These are phyloP conservation scores for Cepphus grylle DNA, from an alignment of 2,113 vertebrate species.

Conservation along the genomic window DNA sequence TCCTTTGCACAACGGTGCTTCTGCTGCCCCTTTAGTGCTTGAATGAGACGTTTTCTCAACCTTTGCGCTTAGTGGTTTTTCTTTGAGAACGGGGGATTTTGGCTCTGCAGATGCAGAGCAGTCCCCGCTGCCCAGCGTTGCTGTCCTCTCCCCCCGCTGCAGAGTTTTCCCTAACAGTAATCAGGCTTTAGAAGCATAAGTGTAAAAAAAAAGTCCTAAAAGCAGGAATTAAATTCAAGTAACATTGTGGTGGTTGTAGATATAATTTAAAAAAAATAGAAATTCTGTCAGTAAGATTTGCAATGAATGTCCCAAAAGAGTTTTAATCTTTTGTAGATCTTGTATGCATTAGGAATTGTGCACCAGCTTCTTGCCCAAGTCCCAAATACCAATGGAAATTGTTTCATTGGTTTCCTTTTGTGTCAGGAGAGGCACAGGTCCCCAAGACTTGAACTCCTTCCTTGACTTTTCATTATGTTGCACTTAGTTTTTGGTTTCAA, in stretches of 20 bases:
- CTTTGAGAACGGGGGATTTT: neutral
- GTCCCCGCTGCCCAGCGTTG: neutral
- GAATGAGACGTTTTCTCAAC: neutral
- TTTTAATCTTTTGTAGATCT: neutral
- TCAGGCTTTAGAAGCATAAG: neutral
- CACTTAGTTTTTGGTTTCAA: neutral
- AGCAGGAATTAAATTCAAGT: neutral
- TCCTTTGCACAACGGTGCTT: neutral
- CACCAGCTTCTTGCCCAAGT: neutral
- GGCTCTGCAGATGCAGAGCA: rapidly evolving
- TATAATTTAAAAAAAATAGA: rapidly evolving
- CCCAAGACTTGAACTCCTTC: neutral
- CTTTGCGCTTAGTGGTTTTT: neutral
- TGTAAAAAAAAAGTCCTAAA: neutral
- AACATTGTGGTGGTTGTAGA: neutral
- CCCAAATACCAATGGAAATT: rapidly evolving
- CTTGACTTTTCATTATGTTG: neutral
- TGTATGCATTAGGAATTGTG: rapidly evolving
- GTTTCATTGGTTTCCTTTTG: neutral
- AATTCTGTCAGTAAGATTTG: neutral
- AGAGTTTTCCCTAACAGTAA: neutral
- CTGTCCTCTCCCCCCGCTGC: neutral
- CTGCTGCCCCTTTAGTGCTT: neutral
- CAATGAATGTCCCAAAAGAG: neutral
- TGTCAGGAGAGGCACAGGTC: neutral